phyloP scores from a whole-genome alignment of 2,797 vertebrate species.

The Percopsis omiscomaycus region DNA sequence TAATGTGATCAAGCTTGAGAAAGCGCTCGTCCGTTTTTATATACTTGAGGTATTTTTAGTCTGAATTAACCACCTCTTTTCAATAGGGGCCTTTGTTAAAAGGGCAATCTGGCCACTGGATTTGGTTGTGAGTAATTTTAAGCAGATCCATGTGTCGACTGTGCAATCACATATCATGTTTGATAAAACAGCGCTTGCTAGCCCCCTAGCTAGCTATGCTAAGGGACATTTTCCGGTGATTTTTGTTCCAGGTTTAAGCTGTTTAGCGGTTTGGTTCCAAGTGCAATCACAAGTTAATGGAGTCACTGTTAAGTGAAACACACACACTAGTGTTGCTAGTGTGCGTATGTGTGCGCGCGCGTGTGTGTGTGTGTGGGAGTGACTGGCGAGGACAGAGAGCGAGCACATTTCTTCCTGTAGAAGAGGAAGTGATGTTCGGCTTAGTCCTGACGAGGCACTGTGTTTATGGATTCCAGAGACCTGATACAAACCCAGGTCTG shows the following conservation, averaged over 20 bases:
- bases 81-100: conserved; percentile 10
- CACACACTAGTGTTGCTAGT: background rate
- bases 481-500: conserved; percentile 39
- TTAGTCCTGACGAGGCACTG: conserved; percentile 58
- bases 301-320: no score
- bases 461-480: conserved; percentile 82
- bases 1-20: conserved; percentile 36
- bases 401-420: conserved; percentile 29
- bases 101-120: background rate
- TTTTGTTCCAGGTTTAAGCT: no score
- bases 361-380: conserved; percentile 9
- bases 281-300: no score
- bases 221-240: no score
- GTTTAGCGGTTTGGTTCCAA: no score
- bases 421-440: conserved; percentile 40
- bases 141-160: background rate
- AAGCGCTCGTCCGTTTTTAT: conserved; percentile 3
- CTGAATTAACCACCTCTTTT: conserved; percentile 10
- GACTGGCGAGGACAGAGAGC: background rate
- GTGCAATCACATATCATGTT: conserved; percentile 7
- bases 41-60: conserved; percentile 25
- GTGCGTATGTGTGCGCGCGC: background rate
- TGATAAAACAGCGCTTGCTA: background rate
- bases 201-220: no score
- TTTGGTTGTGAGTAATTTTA: conserved; percentile 10